Base-by-base conservation (phyloP, 2,113 vertebrate species). In the Cyanoramphus novaezelandiae region DNA sequence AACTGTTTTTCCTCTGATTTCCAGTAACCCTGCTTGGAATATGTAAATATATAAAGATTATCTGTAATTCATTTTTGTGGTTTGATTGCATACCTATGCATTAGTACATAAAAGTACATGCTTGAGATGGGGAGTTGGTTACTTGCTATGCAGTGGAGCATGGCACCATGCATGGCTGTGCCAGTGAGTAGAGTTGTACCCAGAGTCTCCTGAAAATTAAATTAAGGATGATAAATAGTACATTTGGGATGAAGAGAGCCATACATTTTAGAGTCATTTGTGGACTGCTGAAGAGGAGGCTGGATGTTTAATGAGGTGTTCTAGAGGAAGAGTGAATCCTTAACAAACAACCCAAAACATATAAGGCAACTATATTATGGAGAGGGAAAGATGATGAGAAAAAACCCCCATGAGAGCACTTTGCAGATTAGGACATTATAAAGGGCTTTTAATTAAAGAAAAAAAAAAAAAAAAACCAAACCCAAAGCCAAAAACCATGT, bases 381-480 rank as follows among this genome's bases (percentile, higher is more conserved):
- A 44, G 29, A 13, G 7, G 23, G 6, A 0, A 1, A 25, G 20
- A 21, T 25, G 19, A 62, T 2, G 35, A 55, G 18, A 17, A 39
- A 75, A 63, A 63, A 46, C 21, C 5, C 19, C 4, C 20, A 21
- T 1, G 37, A 37, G 31, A 82, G 4, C 23, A 29, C n/a, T 77
- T 86, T 37, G n/a, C 16, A 62, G 49, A 33, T 60, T 59, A 29
- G 21, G 31, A 71, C 6, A 21, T 60, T 57, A 33, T 19, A 47
- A 82, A 77, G 11, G 21, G 15, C 11, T 55, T 79, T 79, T 44
- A 62, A 20, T 67, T 44, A 2, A 25, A 55, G 5, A 44, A 47
- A 35, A 19, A 11, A 24, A 31, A 5, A n/a, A n/a, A n/a, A n/a
- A 9, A 7, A 18, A 33, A 9, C 2, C 18, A 6, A n/a, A 35